Evolutionary conservation across 2,113 vertebrate species (phyloP).

Genomic region (Phrynosoma platyrhinos): DNA sequence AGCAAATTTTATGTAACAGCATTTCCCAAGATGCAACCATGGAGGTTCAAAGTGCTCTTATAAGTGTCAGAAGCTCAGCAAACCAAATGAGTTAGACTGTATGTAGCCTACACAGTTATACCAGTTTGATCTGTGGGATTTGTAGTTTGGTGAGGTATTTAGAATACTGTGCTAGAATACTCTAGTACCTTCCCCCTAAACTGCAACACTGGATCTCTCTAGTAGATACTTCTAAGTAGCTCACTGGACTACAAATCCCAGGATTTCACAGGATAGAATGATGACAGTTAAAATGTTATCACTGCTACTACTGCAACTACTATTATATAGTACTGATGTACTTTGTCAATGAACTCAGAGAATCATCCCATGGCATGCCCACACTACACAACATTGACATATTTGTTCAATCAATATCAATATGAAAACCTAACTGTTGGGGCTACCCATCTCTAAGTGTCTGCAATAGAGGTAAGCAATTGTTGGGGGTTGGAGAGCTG

Average conservation of each 20-base stretch:
- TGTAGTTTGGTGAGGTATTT: too few species aligned
- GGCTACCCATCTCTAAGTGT: not conserved
- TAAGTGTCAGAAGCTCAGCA: not conserved
- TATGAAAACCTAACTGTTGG: not conserved
- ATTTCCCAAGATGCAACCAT: not conserved
- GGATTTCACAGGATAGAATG: too few species aligned
- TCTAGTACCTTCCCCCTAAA: too few species aligned
- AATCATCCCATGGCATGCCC: not conserved
- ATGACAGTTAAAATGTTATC: too few species aligned
- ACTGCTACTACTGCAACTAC: too few species aligned
- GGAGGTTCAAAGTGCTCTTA: not conserved
- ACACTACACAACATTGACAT: not conserved
- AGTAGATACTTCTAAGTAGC: not conserved
- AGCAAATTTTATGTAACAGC: not conserved
- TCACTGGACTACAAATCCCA: too few species aligned
- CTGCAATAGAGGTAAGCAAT: too few species aligned
- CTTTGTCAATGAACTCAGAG: not conserved
- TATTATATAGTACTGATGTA: too few species aligned
- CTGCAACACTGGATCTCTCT: not conserved
- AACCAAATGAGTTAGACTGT: not conserved
- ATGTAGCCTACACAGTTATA: too few species aligned
- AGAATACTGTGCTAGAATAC: too few species aligned
- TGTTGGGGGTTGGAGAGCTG: too few species aligned
- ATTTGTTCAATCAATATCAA: not conserved
- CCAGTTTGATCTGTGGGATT: too few species aligned